Evolutionary conservation across 2,888 invertebrate genomes (phyloP), one percentile per base, ranked within the genome.

Genomic region (Oegoconia quadripuncta): DNA sequence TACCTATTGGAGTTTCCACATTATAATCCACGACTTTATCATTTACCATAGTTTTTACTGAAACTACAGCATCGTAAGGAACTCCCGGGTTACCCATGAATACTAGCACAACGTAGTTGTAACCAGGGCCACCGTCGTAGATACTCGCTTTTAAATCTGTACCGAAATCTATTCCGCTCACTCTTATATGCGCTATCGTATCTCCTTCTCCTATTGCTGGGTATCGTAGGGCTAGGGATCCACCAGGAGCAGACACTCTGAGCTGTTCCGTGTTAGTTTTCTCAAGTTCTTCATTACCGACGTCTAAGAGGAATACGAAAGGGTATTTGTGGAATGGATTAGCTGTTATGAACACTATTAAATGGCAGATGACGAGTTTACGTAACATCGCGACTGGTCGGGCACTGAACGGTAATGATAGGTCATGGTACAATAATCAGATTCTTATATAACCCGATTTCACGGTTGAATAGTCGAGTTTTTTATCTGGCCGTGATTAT

Each of bases 251-350:
- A 1, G 81, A 71, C 4, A 87, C 39, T 46, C 82, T 71, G 30
- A 86, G 74, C 46, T 86, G 84, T 51, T 83, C 80, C n/a, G 76
- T 60, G 34, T 66, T 74, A 2, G 74, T 71, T 30, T 76, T 77
- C 41, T 80, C 63, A 16, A 86, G 46, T 56, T 83, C 86, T 76
- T 87, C 87, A 73, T 87, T 87, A 31, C 87, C 87, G 30, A 86
- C 66, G 47, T 87, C 87, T 14, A 87, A 57, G 17, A 86, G 53
- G 44, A 84, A 87, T 29, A 79, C 75, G 45, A 71, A 84, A 1
- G 87, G 87, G 39, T 83, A 86, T 50, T 81, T 82, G 44, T 81
- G 80, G 35, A 81, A 76, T 5, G 87, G 80, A 58, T 69, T 78
- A 1, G 74, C 77, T 7, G 59, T 41, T 14, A 55, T 51, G 9